Evolutionary conservation across 2,797 vertebrate species (phyloP).

Genomic region (Chelonia mydas): DNA sequence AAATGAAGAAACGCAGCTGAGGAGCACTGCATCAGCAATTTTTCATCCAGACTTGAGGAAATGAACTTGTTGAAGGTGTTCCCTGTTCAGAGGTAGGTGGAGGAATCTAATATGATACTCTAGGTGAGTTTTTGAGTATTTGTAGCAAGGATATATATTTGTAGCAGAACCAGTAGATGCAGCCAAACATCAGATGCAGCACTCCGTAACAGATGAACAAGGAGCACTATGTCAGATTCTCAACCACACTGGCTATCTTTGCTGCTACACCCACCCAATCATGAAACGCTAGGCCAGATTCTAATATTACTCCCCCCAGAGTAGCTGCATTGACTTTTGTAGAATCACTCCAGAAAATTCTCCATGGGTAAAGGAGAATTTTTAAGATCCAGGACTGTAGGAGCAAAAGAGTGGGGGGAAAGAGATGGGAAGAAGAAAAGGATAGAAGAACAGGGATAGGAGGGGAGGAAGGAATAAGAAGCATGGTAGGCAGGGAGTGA

Average conservation of each 20-base stretch:
- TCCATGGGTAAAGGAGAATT: neutral
- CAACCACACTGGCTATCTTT: neutral
- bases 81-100: neutral
- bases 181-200: neutral
- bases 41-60: neutral
- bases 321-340: neutral
- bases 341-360: neutral
- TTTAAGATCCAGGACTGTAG: neutral
- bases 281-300: neutral
- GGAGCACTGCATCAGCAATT: neutral
- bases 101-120: neutral
- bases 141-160: neutral
- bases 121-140: neutral
- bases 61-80: neutral
- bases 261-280: neutral
- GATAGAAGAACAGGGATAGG: neutral
- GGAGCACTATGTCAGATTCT: neutral
- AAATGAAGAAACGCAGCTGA: neutral
- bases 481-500: neutral
- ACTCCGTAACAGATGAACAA: neutral
- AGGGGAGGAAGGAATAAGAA: neutral
- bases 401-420: neutral
- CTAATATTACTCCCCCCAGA: neutral
- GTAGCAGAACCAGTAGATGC: neutral
- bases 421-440: neutral